These are phyloP conservation scores for Phragmatobia fuliginosa DNA, from an alignment of 2,888 invertebrate genomes.

Conservation along the genomic window DNA sequence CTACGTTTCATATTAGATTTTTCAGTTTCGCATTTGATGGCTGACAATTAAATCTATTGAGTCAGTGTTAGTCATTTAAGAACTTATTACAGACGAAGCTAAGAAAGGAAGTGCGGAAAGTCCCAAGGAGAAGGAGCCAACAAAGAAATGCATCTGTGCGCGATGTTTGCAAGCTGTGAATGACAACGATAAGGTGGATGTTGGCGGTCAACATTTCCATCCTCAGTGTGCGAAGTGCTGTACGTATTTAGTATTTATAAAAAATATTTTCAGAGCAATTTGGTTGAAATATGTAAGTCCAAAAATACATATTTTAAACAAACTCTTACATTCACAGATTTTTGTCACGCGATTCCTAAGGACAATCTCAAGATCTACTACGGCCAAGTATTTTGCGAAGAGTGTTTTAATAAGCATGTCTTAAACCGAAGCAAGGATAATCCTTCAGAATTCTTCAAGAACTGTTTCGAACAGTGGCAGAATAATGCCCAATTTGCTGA, in stretches of 20 bases:
- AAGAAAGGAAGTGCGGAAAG: not conserved
- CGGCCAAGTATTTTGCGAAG: conserved; percentile 81
- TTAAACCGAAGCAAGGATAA: conserved; percentile 70
- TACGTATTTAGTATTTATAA: conserved; percentile 56
- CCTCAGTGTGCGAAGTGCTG: conserved; percentile 76
- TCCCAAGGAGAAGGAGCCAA: conserved; percentile 46
- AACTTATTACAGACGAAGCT: conserved; percentile 11
- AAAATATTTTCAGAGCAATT: not conserved
- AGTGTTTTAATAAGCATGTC: conserved; percentile 75
- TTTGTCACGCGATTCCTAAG: conserved; percentile 72
- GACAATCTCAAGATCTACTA: conserved; percentile 76
- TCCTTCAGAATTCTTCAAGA: conserved; percentile 76
- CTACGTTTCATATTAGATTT: too few species aligned
- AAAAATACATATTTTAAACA: not conserved
- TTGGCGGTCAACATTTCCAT: conserved; percentile 77
- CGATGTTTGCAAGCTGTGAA: conserved; percentile 74
- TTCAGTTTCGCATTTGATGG: too few species aligned
- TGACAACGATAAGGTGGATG: conserved; percentile 63
- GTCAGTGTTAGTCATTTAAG: not conserved
- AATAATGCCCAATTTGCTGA: conserved; percentile 71
- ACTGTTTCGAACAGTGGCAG: conserved; percentile 80
- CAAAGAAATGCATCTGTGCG: conserved; percentile 70
- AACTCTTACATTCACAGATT: conserved; percentile 52
- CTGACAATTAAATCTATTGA: too few species aligned
- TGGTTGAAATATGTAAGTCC: not conserved